Conservation (phyloP, 2,888 invertebrate species). For the Tipula unca region DNA sequence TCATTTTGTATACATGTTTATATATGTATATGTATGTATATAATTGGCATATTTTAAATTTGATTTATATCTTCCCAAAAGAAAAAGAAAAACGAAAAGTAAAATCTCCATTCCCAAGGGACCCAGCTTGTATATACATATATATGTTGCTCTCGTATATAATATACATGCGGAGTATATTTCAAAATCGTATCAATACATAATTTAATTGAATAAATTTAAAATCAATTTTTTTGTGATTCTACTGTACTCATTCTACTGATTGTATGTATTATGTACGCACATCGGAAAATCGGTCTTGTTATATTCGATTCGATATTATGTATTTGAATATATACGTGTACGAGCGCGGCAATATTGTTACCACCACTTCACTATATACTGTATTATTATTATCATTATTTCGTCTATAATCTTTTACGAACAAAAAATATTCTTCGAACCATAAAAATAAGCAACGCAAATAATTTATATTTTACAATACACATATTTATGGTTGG, state of each 20-base stretch:
- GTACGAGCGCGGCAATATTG: background rate
- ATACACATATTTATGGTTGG: background rate
- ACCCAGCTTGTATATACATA: background rate
- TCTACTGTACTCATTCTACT: background rate
- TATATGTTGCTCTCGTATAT: background rate
- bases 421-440: background rate
- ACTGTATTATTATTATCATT: background rate
- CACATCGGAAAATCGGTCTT: too few species aligned
- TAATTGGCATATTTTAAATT: conserved; percentile 23
- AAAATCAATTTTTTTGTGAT: background rate
- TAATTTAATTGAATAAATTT: background rate
- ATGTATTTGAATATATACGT: background rate
- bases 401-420: background rate
- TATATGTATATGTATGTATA: too few species aligned
- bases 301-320: background rate
- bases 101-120: background rate
- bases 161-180: background rate
- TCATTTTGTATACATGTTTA: too few species aligned
- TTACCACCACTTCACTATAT: background rate
- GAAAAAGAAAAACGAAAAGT: conserved; percentile 20
- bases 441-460: background rate
- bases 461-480: background rate
- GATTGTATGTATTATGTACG: too few species aligned
- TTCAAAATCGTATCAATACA: background rate
- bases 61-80: conserved; percentile 23